Base-by-base conservation (phyloP, 2,797 vertebrate species). In the Crypturellus tataupa region DNA sequence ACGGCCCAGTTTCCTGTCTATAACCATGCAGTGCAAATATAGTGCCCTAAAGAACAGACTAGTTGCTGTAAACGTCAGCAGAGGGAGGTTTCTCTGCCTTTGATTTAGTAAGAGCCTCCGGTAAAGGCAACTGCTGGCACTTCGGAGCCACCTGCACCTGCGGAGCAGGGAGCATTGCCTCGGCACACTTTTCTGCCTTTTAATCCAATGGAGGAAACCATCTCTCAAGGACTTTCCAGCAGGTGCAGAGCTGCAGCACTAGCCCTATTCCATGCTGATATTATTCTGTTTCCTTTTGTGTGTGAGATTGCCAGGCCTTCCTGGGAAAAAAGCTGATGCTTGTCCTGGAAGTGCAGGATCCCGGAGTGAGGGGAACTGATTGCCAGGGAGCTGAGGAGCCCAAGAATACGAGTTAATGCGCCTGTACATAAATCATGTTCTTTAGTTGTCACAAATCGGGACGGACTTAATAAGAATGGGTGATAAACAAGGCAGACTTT, bases 1-100 rank as follows among this genome's bases (percentile, higher is more conserved):
- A 98, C 96, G 97, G 97, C 96, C 97, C 94, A 82, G 88, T 98
- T 99, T 99, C 98, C 98, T 98, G 97, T 96, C 95, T 97, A 94
- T 87, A 93, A 98, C 97, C 97, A 72, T 95, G 97, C 97, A 98
- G 96, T 97, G 94, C 96, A 96, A 96, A 87, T 94, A 95, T 33
- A 91, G 81, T 94, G 73, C 89, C 92, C 85, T 96, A 93, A 96
- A 93, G 97, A 96, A 94, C 85, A 93, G 65, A 89, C 77, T 59
- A 89, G 80, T 97, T 97, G 96, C 93, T 91, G 76, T 88, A 96
- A 96, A 96, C 96, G 94, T 97, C 95, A 96, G 70, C 60, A 95
- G 77, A 94, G 80, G 77, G 84, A 95, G 85, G 86, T 80, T 96
- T 97, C 97, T 93, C 88, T 64, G 47, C 89, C 79, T 97, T 97